These are phyloP conservation scores for Antechinus flavipes DNA, from an alignment of 2,113 vertebrate genomes.

Conservation along the genomic window DNA sequence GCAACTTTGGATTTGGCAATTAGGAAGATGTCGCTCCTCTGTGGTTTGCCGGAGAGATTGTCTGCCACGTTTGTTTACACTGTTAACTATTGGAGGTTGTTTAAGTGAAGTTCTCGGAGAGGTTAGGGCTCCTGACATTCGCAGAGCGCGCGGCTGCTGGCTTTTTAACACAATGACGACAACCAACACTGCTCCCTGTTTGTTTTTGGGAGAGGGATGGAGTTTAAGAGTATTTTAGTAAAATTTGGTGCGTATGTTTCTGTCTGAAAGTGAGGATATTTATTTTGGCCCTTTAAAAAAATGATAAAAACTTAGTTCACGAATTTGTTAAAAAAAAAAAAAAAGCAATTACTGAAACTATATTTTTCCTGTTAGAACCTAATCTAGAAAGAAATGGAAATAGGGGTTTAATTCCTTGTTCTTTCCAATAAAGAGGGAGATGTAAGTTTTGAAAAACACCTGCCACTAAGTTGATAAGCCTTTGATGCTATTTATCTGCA, in stretches of 20 bases:
- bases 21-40: slow-evolving; percentile 22
- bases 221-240: neutral
- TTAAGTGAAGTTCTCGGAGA: neutral
- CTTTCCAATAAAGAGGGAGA: neutral
- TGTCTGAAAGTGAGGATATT: neutral
- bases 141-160: neutral
- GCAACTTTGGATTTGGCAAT: slow-evolving; percentile 46
- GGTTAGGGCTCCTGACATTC: neutral
- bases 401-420: neutral
- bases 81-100: neutral
- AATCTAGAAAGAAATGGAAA: neutral
- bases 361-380: slow-evolving; percentile 32
- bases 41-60: slow-evolving; percentile 52
- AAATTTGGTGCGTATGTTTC: neutral
- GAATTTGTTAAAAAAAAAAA: slow-evolving; percentile 29
- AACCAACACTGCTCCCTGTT: neutral
- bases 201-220: neutral
- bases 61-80: slow-evolving; percentile 65
- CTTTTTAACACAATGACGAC: neutral
- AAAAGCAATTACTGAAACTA: neutral
- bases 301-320: neutral
- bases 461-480: slow-evolving; percentile 15
- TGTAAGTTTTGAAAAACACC: neutral
- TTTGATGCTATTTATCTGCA: slow-evolving; percentile 18
- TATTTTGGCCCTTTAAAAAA: slow-evolving; percentile 11